Conservation (phyloP, 1,140 invertebrate genomes). For the Asobara japonica region DNA sequence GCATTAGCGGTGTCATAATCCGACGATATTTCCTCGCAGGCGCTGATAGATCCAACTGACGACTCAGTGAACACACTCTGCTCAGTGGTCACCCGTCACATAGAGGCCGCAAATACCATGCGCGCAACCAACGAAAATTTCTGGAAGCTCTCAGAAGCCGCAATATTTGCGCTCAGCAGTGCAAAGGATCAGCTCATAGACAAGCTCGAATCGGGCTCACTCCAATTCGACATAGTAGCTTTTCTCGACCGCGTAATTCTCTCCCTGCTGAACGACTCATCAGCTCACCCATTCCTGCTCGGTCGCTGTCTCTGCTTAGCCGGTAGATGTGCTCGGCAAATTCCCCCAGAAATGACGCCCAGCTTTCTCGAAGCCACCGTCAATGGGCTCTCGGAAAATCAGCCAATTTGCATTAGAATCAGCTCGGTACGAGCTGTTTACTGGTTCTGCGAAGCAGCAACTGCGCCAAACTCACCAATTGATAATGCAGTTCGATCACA, state of each 20-base stretch:
- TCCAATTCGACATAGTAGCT: slow-evolving; percentile 75
- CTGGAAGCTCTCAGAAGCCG: slow-evolving; percentile 84
- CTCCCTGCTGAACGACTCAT: slow-evolving; percentile 60
- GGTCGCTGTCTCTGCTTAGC: slow-evolving; percentile 79
- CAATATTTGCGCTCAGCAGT: slow-evolving; percentile 74
- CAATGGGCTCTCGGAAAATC: slow-evolving; percentile 70
- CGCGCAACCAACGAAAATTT: slow-evolving; percentile 68
- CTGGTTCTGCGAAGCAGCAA: slow-evolving; percentile 54
- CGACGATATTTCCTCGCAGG: slow-evolving; percentile 55
- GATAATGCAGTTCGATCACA: slow-evolving; percentile 54
- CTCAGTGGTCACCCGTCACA: slow-evolving; percentile 73
- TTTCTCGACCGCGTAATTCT: slow-evolving; percentile 74
- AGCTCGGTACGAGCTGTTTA: slow-evolving; percentile 65
- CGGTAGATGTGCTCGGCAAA: slow-evolving; percentile 73
- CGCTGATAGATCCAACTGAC: slow-evolving; percentile 71
- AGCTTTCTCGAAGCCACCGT: slow-evolving; percentile 75
- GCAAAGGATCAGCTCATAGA: slow-evolving; percentile 70
- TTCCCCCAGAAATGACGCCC: slow-evolving; percentile 69
- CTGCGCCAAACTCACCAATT: slow-evolving; percentile 44
- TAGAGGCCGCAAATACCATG: slow-evolving; percentile 67
- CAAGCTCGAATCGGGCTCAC: slow-evolving; percentile 64
- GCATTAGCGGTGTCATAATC: neutral
- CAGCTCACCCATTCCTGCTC: slow-evolving; percentile 74
- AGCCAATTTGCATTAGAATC: slow-evolving; percentile 62
- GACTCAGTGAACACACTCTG: slow-evolving; percentile 72